Evolutionary conservation across 2,888 invertebrate genomes (phyloP).

Genomic region (Lepidochitona cinerea): DNA sequence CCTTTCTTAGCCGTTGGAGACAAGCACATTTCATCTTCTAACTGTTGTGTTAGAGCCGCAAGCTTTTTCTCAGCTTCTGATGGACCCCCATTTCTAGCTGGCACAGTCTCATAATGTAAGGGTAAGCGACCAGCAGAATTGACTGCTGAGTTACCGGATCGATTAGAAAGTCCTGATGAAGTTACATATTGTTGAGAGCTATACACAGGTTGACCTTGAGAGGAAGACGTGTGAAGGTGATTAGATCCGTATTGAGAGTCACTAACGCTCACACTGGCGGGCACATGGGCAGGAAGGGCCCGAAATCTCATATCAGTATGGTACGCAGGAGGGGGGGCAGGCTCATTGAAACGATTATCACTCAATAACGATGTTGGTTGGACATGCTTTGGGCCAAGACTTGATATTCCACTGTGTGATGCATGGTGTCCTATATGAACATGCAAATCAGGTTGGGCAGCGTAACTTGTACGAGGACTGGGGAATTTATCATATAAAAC

Average conservation of each 20-base stretch:
- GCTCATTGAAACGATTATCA: constrained; percentile 58
- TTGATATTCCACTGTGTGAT: constrained; percentile 10
- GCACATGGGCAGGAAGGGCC: constrained; percentile 41
- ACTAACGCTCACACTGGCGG: constrained; percentile 21
- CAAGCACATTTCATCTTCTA: constrained; percentile 55
- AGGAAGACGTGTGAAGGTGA: not conserved
- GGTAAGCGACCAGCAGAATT: constrained; percentile 42
- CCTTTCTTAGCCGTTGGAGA: constrained; percentile 28
- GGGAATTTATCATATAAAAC: constrained; percentile 63
- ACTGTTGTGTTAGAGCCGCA: constrained; percentile 63
- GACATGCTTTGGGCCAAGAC: not conserved
- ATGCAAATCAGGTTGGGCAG: constrained; percentile 44
- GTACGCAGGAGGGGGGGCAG: constrained; percentile 40
- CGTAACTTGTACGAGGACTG: constrained; percentile 71
- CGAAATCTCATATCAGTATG: constrained; percentile 51
- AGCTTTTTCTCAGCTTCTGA: constrained; percentile 62
- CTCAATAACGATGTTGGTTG: constrained; percentile 17
- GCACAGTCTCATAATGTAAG: constrained; percentile 40
- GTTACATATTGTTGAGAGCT: not conserved
- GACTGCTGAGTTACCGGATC: not conserved
- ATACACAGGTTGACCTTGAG: not conserved
- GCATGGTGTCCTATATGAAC: constrained; percentile 5
- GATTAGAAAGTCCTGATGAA: not conserved
- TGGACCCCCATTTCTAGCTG: constrained; percentile 34
- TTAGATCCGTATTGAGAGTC: not conserved